phyloP scores from a whole-genome alignment of 1,140 invertebrate genomes.

The Mya arenaria region DNA sequence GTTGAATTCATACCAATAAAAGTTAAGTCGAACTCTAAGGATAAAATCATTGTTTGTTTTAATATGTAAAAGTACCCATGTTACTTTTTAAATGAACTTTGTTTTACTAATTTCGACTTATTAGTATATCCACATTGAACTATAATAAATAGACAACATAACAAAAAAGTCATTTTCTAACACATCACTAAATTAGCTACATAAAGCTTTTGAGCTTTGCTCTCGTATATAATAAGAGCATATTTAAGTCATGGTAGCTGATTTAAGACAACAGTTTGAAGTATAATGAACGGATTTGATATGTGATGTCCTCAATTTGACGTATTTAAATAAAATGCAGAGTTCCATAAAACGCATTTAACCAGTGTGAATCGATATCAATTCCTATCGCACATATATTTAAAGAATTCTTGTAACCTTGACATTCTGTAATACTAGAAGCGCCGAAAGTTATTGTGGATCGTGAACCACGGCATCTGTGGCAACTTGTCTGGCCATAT shows the following conservation, averaged over 20 bases:
- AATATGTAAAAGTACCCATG: too few species aligned
- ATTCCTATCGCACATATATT: background rate
- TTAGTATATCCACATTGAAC: too few species aligned
- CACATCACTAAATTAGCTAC: too few species aligned
- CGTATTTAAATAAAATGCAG: too few species aligned
- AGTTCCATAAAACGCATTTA: background rate
- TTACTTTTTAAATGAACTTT: too few species aligned
- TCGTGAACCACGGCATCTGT: background rate
- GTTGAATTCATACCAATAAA: too few species aligned
- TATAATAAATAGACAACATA: too few species aligned
- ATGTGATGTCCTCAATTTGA: background rate
- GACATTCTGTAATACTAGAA: background rate
- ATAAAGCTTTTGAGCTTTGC: too few species aligned
- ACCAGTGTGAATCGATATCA: background rate
- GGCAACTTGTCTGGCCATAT: background rate
- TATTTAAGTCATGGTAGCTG: background rate
- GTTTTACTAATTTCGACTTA: too few species aligned
- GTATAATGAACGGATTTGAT: background rate
- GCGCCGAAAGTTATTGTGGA: constrained; percentile 1
- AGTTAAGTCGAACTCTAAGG: too few species aligned
- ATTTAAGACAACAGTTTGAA: background rate
- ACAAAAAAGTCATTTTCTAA: too few species aligned
- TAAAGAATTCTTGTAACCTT: background rate
- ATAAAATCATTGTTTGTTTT: too few species aligned
- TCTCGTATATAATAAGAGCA: background rate